Evolutionary conservation across 2,113 vertebrate genomes (phyloP).

Genomic region (Polypterus bichir): DNA sequence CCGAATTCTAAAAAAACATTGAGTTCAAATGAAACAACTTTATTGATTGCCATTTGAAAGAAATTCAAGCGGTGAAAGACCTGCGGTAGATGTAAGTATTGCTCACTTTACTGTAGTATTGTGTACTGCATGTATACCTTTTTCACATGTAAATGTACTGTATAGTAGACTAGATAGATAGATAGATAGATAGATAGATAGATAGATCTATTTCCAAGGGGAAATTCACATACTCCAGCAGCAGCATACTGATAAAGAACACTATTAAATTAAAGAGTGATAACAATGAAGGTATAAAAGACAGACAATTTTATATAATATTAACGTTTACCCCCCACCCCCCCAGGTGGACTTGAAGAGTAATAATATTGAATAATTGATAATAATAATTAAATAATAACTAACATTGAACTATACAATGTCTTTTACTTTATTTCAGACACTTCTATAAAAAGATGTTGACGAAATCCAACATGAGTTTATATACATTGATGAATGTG

Average conservation of each 20-base stretch:
- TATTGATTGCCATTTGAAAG: background rate
- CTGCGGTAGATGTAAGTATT: constrained; percentile 1
- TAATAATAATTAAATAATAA: too few species aligned
- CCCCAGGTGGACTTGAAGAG: too few species aligned
- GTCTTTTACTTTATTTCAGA: constrained; percentile 9
- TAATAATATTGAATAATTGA: too few species aligned
- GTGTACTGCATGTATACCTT: background rate
- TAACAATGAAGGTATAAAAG: background rate
- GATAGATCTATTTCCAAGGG: too few species aligned
- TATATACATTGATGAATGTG: constrained; percentile 3
- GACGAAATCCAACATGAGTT: constrained; percentile 4
- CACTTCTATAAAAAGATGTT: background rate
- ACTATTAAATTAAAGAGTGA: too few species aligned
- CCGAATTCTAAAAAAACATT: too few species aligned
- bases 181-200: too few species aligned
- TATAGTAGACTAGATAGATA: too few species aligned
- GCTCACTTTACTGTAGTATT: background rate
- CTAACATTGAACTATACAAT: background rate
- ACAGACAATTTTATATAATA: background rate
- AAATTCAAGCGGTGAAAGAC: background rate
- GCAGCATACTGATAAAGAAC: too few species aligned
- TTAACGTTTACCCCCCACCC: background rate
- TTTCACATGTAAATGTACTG: too few species aligned
- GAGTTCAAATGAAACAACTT: background rate
- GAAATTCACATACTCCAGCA: too few species aligned